phyloP scores from a whole-genome alignment of 2,888 invertebrate species.

The Anaspis maculata region DNA sequence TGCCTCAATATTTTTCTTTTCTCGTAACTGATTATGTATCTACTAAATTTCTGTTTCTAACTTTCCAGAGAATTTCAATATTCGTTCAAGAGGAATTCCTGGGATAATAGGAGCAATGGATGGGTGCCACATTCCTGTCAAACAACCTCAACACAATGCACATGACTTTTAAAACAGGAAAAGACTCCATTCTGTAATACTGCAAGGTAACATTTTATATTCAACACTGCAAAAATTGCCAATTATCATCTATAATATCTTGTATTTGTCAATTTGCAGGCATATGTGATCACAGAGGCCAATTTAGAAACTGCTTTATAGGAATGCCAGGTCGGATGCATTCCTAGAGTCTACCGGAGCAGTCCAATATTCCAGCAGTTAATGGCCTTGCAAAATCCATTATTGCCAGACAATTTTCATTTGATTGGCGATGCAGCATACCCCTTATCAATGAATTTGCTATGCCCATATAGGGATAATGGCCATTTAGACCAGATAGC shows the following conservation, averaged over 20 bases:
- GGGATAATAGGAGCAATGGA: conserved; percentile 10
- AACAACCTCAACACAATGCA: conserved; percentile 5
- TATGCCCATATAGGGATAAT: too few relatives aligned
- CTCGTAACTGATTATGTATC: too few relatives aligned
- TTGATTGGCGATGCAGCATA: conserved; percentile 4
- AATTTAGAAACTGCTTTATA: conserved; percentile 4
- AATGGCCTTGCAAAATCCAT: too few relatives aligned
- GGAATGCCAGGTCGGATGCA: conserved; percentile 8
- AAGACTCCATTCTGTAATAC: conserved; percentile 9
- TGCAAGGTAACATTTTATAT: conserved; percentile 8
- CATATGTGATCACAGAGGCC: conserved; percentile 5
- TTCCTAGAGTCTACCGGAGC: too few relatives aligned
- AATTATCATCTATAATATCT: too few relatives aligned
- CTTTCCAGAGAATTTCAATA: conserved; percentile 2
- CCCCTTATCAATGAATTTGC: background rate
- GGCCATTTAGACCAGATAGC: too few relatives aligned
- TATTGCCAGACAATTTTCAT: conserved; percentile 2
- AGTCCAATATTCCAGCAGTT: too few relatives aligned
- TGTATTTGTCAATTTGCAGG: conserved; percentile 6
- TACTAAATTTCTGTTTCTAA: too few relatives aligned
- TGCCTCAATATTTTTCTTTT: too few relatives aligned
- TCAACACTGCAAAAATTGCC: background rate
- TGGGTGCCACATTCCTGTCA: conserved; percentile 10
- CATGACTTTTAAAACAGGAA: conserved; percentile 10
- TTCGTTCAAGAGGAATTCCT: conserved; percentile 8